Conservation (phyloP, 2,888 invertebrate species). For the Marasmarcha lunaedactyla region DNA sequence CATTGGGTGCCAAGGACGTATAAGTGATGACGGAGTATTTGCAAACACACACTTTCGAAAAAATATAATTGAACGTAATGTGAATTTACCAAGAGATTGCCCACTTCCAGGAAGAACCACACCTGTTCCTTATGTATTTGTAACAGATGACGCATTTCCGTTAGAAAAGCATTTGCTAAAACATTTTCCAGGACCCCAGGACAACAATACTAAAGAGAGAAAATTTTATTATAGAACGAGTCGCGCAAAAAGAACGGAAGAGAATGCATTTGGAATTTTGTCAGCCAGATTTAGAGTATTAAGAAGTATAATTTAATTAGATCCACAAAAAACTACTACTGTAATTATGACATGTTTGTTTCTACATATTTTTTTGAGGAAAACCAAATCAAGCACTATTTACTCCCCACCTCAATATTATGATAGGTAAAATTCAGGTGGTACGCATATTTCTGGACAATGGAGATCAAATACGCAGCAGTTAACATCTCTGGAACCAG, state of each 20-base stretch:
- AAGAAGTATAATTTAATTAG: conserved; percentile 5
- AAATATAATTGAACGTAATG: conserved; percentile 10
- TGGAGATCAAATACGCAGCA: conserved; percentile 1
- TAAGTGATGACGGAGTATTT: conserved; percentile 17
- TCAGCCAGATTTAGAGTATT: neutral
- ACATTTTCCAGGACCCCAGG: conserved; percentile 10
- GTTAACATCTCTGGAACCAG: conserved; percentile 3
- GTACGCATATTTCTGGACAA: neutral
- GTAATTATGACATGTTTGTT: conserved; percentile 18
- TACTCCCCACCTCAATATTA: conserved; percentile 6
- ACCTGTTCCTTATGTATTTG: conserved; percentile 15
- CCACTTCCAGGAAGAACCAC: conserved; percentile 12
- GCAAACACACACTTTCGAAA: conserved; percentile 11
- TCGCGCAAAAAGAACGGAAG: neutral
- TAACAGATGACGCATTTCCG: conserved; percentile 16
- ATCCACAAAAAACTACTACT: conserved; percentile 17
- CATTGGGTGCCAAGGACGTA: conserved; percentile 16
- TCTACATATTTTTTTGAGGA: conserved; percentile 16
- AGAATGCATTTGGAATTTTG: conserved; percentile 2
- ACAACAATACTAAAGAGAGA: conserved; percentile 2
- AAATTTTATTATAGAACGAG: conserved; percentile 2
- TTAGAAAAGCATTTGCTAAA: conserved; percentile 12
- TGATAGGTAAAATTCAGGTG: neutral
- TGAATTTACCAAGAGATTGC: conserved; percentile 10
- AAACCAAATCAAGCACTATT: neutral